Conservation (phyloP, 2,113 vertebrate genomes). For the Astur gentilis region DNA sequence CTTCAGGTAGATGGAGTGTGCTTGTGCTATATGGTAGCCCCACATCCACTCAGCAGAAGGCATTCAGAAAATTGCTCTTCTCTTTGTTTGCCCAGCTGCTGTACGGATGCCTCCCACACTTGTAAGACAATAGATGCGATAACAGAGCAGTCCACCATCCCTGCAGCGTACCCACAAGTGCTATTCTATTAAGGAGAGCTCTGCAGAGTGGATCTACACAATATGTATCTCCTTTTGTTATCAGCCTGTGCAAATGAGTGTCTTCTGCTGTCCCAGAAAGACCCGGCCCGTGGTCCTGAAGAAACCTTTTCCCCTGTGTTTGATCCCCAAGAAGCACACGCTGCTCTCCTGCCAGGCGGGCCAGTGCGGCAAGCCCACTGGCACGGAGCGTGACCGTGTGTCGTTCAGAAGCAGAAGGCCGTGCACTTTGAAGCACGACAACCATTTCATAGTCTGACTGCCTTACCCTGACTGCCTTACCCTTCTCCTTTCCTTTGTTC, state of each 20-base stretch:
- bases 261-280: not conserved
- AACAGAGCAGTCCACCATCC: not conserved
- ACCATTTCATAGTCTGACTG: accelerated
- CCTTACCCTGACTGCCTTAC: not conserved
- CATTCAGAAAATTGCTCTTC: not conserved
- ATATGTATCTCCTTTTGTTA: not conserved
- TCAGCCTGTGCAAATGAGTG: accelerated
- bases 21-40: not conserved
- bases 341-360: accelerated
- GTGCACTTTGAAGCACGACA: not conserved
- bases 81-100: not conserved
- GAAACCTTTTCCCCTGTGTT: not conserved
- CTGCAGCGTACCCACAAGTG: accelerated
- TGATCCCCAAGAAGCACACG: not conserved
- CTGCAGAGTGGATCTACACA: not conserved
- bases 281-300: not conserved
- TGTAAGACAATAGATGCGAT: not conserved
- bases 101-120: not conserved
- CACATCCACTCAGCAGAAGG: not conserved
- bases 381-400: accelerated
- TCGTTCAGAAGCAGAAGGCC: too few species aligned
- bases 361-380: accelerated
- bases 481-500: not conserved
- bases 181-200: not conserved
- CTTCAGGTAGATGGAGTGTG: constrained; percentile 43